Percentiles rank a stretch among this genome's conserved stretches.
Evolutionary conservation across 1,140 invertebrate species (phyloP).

Genomic region (Cydia strobilella): DNA sequence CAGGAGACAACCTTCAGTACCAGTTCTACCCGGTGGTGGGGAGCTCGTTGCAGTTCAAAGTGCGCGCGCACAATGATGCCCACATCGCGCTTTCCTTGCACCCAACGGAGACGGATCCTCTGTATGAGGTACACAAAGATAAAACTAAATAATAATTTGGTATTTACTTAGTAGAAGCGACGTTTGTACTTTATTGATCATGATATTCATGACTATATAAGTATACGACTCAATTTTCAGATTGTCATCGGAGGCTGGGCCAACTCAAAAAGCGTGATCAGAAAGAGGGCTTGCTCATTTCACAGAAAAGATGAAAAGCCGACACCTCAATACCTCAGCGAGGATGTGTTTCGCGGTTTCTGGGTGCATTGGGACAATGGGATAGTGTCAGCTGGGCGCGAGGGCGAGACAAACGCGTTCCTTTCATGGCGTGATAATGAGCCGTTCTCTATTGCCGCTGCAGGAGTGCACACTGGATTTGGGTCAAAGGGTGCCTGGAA

Average conservation of each 20-base stretch:
- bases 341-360: neutral
- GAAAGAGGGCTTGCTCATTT: neutral
- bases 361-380: conserved; percentile 2
- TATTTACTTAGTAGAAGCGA: neutral
- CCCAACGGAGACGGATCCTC: neutral
- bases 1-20: conserved; percentile 5
- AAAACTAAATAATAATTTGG: too few relatives aligned
- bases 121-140: neutral
- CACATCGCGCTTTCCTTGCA: neutral
- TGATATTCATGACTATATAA: too few relatives aligned
- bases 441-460: neutral
- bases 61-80: neutral
- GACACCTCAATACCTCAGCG: conserved; percentile 1
- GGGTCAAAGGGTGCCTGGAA: neutral
- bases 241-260: neutral
- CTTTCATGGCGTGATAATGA: neutral
- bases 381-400: neutral
- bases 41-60: neutral
- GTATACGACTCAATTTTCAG: neutral
- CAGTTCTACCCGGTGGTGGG: conserved; percentile 1
- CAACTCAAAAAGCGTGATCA: neutral
- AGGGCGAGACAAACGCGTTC: neutral
- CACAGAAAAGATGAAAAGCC: conserved; percentile 42
- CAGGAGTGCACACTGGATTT: conserved; percentile 8
- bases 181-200: neutral